Evolutionary conservation across 2,797 vertebrate genomes (phyloP), one percentile per base, ranked within the genome.

Genomic region (Aulostomus chinensis): DNA sequence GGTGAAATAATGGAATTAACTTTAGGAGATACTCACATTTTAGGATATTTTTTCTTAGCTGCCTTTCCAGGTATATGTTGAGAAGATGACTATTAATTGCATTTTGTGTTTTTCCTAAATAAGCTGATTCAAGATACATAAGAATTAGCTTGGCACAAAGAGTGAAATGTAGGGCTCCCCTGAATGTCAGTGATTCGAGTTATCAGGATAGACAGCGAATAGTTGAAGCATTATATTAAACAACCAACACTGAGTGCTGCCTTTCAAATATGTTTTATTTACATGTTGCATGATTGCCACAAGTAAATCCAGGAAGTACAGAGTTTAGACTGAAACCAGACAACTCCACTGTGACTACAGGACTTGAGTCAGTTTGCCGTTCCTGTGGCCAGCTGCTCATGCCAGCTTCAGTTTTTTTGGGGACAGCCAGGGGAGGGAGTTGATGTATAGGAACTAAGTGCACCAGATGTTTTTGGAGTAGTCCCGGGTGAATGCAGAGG

Each of bases 381-480:
- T 63, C 58, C 41, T 29, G 37, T 39, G 57, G 30, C 68, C 73
- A 75, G 69, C 77, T 85, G 73, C 73, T 77, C 58, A 34, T 42
- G 53, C 61, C 45, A 45, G 74, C 39, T 35, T 65, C 54, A 72
- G 43, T 38, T 93, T n/a, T n/a, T 91, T 77, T 58, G 54, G 64
- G 56, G 68, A 87, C 88, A 91, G 90, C 70, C 62, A 51, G 42
- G 63, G 61, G 80, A 56, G 70, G 75, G 67, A 75, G 63, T 75
- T 81, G 83, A 84, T 81, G 68, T 83, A 84, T 79, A 72, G 58
- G 69, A 91, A 89, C 91, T 93, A 94, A 96, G 90, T 92, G 90
- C 35, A 91, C 87, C 95, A 97, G 95, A 96, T 97, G 95, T 88
- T 85, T 88, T 92, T 91, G 91, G 91, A 93, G 92, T 89, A 92